Base-by-base conservation (phyloP, 2,888 invertebrate species). In the Pomacea canaliculata region DNA sequence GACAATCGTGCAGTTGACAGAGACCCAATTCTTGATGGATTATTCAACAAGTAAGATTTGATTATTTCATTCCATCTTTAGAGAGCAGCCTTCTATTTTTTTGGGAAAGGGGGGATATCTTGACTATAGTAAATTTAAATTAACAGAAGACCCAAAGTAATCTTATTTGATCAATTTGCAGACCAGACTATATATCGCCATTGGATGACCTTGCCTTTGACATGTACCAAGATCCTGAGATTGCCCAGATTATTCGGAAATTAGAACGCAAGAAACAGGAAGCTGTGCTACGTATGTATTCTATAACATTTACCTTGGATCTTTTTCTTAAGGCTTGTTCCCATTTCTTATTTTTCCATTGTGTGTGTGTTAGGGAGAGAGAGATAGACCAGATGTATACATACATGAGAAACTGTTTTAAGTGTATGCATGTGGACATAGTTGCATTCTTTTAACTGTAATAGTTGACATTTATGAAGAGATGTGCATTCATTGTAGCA, bases 181-280 rank as follows among this genome's bases (percentile, higher is more conserved):
- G 91, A 78, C 88, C 89, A 19, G 91, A 91, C 76, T 90, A 90
- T 81, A 91, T 94, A 81, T 97, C 97, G 0, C 95, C 97, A 0
- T 95, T 96, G 89, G 97, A 98, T 89, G 97, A 98, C 91, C 93
- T 98, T 73, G 95, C 97, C 0, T 97, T 97, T 91, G 96, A 97
- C 81, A 98, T 98, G 97, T 98, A 98, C 87, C 97, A 97, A 76
- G 97, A 98, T 91, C 94, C 94, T 27, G 97, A 97, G 86, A 95
- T 97, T 59, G 96, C 96, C 0, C 94, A 95, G 84, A 93, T 97
- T 77, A 95, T 97, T 69, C 92, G 96, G 77, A 94, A 94, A 87
- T 93, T 98, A 93, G 97, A 98, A 90, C 92, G 93, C 71, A 96
- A 95, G 89, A 98, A 98, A 90, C 93, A 94, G 80, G 93, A 94